phyloP scores from a whole-genome alignment of 2,797 vertebrate genomes.

The Mionectes olivaceus region DNA sequence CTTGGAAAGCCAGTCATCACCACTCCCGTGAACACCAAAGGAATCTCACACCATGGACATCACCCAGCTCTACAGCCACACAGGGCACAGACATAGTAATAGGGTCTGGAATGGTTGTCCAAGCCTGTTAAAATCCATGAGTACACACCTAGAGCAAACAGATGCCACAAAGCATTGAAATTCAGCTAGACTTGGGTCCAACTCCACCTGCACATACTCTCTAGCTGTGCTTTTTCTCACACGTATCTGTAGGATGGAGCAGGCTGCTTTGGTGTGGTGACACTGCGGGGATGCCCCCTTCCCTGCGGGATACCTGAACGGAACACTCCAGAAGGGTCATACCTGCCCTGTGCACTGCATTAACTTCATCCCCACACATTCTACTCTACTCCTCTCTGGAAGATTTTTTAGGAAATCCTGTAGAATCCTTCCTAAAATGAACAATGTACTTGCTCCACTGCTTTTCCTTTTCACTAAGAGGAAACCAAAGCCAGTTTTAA shows the following conservation, averaged over 20 bases:
- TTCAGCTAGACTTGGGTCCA: background rate
- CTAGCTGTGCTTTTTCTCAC: background rate
- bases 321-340: background rate
- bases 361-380: accelerated
- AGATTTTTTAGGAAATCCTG: background rate
- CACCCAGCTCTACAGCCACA: background rate
- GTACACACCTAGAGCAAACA: background rate
- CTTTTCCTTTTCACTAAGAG: background rate
- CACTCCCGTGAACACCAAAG: background rate
- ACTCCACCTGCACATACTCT: too few relatives aligned
- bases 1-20: background rate
- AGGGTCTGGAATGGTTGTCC: background rate
- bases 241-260: accelerated
- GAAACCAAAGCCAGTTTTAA: background rate
- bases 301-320: accelerated
- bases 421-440: background rate
- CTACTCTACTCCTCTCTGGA: background rate
- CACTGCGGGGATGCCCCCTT: background rate
- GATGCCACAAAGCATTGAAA: background rate
- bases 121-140: accelerated
- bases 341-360: background rate
- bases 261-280: background rate
- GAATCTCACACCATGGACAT: accelerated
- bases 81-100: accelerated
- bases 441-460: background rate